Base-by-base conservation (phyloP, 2,888 invertebrate genomes). In the Drosophila austrosaltans region DNA sequence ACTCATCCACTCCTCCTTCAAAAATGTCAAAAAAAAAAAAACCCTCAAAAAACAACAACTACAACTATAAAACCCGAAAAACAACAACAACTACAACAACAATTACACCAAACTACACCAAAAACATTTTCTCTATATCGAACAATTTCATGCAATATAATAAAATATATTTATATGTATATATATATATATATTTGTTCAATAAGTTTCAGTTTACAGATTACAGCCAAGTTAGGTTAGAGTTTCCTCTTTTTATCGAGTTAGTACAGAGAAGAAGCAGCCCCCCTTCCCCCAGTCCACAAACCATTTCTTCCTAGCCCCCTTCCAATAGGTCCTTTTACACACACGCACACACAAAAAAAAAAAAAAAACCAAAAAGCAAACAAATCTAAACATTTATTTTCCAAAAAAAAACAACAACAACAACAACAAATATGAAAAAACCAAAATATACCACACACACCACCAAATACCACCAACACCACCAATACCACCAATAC, bases 1-100 rank as follows among this genome's bases (percentile, higher is more conserved):
- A 89, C 83, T 90, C 90, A 91, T 90, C 82, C 74, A 63, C 67
- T 16, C 76, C 72, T 68, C 79, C 77, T 76, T 79, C 80, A 78
- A 79, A 75, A 48, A 48, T 25, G 10, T 69, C 71, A 72, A 63
- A 54, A 53, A 61, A 56, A 69, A 74, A 36, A 36, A n/a, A n/a
- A 8, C 53, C 25, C 22, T 8, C 36, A 62, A 57, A 22, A 62
- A 63, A 22, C 63, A 67, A 39, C 12, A 63, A 25, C 36, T 42
- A 42, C 54, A 70, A 67, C 60, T 62, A 63, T 22, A 53, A 59
- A 76, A 59, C 20, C 16, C 32, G 32, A 48, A 22, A 58, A 57
- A 61, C 60, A 70, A 58, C 63, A 53, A 59, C 56, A 30, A 30
- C 30, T 30, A 30, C 16, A 16, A 16, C 16, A 16, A 16, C 16